A percentile compares a stretch with the other conserved stretches of the same genome.
These are phyloP conservation scores for Pseudopodoces humilis DNA, from an alignment of 2,113 vertebrate genomes.

Conservation along the genomic window DNA sequence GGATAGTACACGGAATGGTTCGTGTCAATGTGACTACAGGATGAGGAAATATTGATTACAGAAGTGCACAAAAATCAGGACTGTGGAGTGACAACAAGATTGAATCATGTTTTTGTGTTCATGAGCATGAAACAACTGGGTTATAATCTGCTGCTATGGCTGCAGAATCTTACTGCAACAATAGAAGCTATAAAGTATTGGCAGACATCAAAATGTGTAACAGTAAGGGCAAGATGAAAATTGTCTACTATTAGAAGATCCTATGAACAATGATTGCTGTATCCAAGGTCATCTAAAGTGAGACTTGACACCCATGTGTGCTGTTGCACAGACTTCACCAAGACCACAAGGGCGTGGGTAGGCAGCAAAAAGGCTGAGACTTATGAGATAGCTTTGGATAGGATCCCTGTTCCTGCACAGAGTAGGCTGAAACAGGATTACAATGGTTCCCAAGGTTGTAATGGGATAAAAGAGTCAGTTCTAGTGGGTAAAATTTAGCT, in stretches of 20 bases:
- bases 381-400: neutral
- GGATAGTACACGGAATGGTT: neutral
- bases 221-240: neutral
- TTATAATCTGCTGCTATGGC: neutral
- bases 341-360: neutral
- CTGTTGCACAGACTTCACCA: neutral
- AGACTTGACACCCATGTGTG: neutral
- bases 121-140: neutral
- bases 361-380: neutral
- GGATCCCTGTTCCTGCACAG: neutral
- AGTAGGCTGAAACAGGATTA: neutral
- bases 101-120: neutral
- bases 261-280: neutral
- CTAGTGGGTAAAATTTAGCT: neutral
- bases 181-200: neutral
- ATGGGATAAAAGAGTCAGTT: neutral
- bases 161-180: neutral
- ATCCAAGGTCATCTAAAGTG: neutral
- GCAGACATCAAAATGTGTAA: neutral
- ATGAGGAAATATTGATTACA: neutral
- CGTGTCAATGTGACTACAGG: neutral
- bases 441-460: neutral
- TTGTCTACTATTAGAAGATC: neutral
- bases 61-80: neutral
- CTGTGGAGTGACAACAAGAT: neutral